Percentiles rank a stretch among this genome's conserved stretches.
These are phyloP conservation scores for Ophioninae sp. DNA, from an alignment of 2,888 invertebrate species.

Conservation along the genomic window DNA sequence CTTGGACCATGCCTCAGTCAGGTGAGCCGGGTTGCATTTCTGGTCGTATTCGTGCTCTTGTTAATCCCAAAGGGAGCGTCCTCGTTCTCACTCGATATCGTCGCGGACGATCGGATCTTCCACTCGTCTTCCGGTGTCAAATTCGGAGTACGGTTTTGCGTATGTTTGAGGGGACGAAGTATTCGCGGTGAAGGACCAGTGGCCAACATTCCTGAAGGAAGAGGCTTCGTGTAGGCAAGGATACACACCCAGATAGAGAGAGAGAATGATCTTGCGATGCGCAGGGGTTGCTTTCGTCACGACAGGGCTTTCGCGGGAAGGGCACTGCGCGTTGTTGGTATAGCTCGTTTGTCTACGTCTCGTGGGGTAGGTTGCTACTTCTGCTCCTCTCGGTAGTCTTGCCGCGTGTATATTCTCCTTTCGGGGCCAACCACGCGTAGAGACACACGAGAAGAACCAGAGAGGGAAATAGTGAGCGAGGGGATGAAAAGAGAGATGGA, in stretches of 20 bases:
- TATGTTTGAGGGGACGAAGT: not conserved
- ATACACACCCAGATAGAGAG: not conserved
- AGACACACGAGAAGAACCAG: conserved; percentile 59
- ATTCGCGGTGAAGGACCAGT: not conserved
- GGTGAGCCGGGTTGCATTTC: no score
- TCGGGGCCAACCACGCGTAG: conserved; percentile 66
- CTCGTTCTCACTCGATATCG: no score
- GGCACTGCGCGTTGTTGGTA: conserved; percentile 57
- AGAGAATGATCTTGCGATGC: conserved; percentile 13
- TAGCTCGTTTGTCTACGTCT: conserved; percentile 73
- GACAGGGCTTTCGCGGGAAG: conserved; percentile 47
- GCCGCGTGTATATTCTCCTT: conserved; percentile 71
- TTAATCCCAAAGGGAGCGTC: no score
- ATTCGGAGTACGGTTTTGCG: not conserved
- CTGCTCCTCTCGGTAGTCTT: conserved; percentile 49
- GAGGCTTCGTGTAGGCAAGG: conserved; percentile 6
- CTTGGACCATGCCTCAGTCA: no score
- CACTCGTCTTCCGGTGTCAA: not conserved
- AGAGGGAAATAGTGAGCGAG: conserved; percentile 68
- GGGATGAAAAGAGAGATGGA: conserved; percentile 64
- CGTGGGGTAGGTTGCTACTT: conserved; percentile 74
- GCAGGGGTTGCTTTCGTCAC: conserved; percentile 23
- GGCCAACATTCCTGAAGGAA: conserved; percentile 28
- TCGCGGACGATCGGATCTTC: not conserved
- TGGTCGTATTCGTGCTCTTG: no score